phyloP scores from a whole-genome alignment of 2,888 invertebrate species.

The Ditula angustiorana region DNA sequence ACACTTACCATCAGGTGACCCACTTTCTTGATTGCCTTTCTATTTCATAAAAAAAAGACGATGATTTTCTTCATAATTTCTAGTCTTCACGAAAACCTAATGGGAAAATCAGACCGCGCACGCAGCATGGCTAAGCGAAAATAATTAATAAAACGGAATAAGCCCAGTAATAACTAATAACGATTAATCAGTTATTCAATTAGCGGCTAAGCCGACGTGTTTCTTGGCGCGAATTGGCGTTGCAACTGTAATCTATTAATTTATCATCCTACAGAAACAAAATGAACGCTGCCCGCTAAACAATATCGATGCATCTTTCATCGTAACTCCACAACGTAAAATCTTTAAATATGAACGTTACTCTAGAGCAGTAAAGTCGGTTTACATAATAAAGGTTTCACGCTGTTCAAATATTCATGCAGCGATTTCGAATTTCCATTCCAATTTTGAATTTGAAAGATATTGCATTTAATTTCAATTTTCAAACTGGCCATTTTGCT shows the following conservation, averaged over 20 bases:
- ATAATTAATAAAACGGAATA: constrained; percentile 32
- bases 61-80: too few relatives aligned
- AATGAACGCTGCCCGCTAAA: constrained; percentile 18
- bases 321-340: neutral
- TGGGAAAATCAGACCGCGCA: neutral
- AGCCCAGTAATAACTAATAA: constrained; percentile 37
- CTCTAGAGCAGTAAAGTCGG: neutral
- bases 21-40: too few relatives aligned
- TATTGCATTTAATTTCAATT: neutral
- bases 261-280: constrained; percentile 34
- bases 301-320: neutral
- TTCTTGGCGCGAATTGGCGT: constrained; percentile 33
- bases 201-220: constrained; percentile 34
- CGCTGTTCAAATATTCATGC: neutral
- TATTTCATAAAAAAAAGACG: too few relatives aligned
- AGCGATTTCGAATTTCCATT: neutral
- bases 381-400: neutral
- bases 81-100: neutral
- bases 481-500: constrained; percentile 4
- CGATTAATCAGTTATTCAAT: constrained; percentile 40
- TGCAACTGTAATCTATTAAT: constrained; percentile 35
- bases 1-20: too few relatives aligned
- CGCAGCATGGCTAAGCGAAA: constrained; percentile 24
- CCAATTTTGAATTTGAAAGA: neutral
- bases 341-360: neutral